Evolutionary conservation across 2,888 invertebrate genomes (phyloP), one percentile per base, ranked within the genome.

Genomic region (Perizoma flavofasciatum): DNA sequence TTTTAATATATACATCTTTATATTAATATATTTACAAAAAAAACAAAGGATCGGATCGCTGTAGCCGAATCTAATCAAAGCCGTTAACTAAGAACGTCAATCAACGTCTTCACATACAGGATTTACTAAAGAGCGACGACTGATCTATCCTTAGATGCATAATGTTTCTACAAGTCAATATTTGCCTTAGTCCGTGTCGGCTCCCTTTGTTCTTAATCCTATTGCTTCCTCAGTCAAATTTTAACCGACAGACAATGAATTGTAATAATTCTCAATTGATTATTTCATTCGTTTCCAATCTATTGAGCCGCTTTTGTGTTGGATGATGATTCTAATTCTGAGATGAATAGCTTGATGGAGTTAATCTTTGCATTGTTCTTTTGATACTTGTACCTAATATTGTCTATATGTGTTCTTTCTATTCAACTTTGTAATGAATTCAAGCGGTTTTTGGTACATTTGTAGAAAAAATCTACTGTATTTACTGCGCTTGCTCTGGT

Each of bases 81-180:
- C 59, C 67, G 66, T 75, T 78, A n/a, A 72, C 74, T 74, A 65
- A 79, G 22, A 79, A 75, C 73, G 81, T 81, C 83, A 82, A 85
- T 87, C 85, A 86, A 79, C 46, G 76, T 78, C 82, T 81, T 81
- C 79, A 78, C 79, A 82, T 78, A 41, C 49, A 49, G 7, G 41
- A 53, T 45, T 53, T 22, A 7, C 9, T 53, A 52, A 73, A 43
- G 35, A 50, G 46, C 33, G 22, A 3, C 1, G 22, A 11, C 34
- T 63, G 70, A n/a, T 76, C 79, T 64, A 56, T 64, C 69, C 74
- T 71, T 70, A 66, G 59, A 66, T 79, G 58, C 46, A 63, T 82
- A 88, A 90, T 88, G 87, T 91, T 90, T 91, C 88, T 88, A 84
- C 82, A 70, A 90, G 89, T 93, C 92, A 92, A 93, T 93, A 92